Evolutionary conservation across 2,888 invertebrate genomes (phyloP).

Genomic region (Epirrhoe tristata): DNA sequence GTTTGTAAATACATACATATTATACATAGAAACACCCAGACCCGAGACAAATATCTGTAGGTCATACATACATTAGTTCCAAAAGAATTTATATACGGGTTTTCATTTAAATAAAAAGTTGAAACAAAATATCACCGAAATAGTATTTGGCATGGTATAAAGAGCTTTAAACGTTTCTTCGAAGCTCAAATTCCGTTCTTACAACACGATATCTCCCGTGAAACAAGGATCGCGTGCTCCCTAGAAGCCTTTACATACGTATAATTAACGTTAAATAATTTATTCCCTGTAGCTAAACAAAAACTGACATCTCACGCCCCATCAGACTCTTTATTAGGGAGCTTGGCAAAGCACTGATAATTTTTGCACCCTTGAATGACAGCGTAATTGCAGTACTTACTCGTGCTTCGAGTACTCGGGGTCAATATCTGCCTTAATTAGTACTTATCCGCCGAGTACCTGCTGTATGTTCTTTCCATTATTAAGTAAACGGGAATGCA

Average conservation of each 20-base stretch:
- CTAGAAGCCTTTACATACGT: conserved; percentile 20
- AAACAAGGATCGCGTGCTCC: conserved; percentile 35
- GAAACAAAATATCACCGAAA: neutral
- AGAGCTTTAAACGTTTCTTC: conserved; percentile 34
- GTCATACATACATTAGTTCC: no score
- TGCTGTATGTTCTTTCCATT: conserved; percentile 24
- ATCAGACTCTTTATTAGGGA: conserved; percentile 39
- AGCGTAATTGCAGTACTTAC: conserved; percentile 49
- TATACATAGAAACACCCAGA: no score
- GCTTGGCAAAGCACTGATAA: conserved; percentile 40
- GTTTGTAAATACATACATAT: no score
- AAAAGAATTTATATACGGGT: neutral
- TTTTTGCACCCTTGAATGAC: conserved; percentile 52
- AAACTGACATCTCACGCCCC: conserved; percentile 44
- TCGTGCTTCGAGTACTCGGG: conserved; percentile 40
- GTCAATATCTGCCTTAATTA: conserved; percentile 40
- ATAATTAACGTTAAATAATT: conserved; percentile 31
- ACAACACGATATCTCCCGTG: conserved; percentile 11
- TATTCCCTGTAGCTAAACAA: conserved; percentile 36
- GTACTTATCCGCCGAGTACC: conserved; percentile 15
- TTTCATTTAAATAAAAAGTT: neutral
- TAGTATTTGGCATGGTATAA: conserved; percentile 10
- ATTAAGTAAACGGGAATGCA: conserved; percentile 30
- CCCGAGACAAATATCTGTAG: no score
- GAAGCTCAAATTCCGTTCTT: conserved; percentile 8